Evolutionary conservation across 1,140 invertebrate species (phyloP), one percentile per base, ranked within the genome.

Genomic region (Rhagoletis zephyria): DNA sequence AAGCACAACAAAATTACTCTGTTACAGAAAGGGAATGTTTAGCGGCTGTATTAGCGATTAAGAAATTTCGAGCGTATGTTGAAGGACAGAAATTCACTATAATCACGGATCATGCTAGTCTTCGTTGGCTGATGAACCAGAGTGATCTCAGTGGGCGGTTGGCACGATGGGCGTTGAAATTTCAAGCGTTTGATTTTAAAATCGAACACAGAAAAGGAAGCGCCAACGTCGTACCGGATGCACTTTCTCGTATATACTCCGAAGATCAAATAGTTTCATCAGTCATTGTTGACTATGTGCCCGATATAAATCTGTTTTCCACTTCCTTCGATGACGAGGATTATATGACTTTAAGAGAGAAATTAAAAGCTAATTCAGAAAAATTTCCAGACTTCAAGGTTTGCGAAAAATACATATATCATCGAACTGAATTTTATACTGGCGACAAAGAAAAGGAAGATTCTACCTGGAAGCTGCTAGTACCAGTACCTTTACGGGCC

Each of bases 51-150:
- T n/a, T n/a, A n/a, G n/a, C n/a, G n/a, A n/a, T n/a, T n/a, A n/a
- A n/a, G n/a, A n/a, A 45, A 51, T 94, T 93, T 87, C 64, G 90
- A 48, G 87, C 90, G 9, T 95, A 93, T 89, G 67, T 94, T 59
- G 90, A 93, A 59, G 91, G 91, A 5, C 91, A 56, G 16, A 9
- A 5, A 14, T 64, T 12, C 85, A n/a, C n/a, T n/a, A n/a, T n/a
- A n/a, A n/a, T n/a, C n/a, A n/a, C n/a, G n/a, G n/a, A n/a, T n/a
- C n/a, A n/a, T n/a, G n/a, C n/a, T n/a, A n/a, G n/a, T n/a, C n/a
- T n/a, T n/a, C n/a, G n/a, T n/a, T n/a, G n/a, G n/a, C n/a, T n/a
- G n/a, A n/a, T n/a, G n/a, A n/a, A n/a, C n/a, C n/a, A n/a, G n/a
- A n/a, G n/a, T n/a, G n/a, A n/a, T n/a, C n/a, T n/a, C n/a, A n/a